These are phyloP conservation scores for Latrodectus geometricus DNA, from an alignment of 1,140 invertebrate species.

Conservation along the genomic window DNA sequence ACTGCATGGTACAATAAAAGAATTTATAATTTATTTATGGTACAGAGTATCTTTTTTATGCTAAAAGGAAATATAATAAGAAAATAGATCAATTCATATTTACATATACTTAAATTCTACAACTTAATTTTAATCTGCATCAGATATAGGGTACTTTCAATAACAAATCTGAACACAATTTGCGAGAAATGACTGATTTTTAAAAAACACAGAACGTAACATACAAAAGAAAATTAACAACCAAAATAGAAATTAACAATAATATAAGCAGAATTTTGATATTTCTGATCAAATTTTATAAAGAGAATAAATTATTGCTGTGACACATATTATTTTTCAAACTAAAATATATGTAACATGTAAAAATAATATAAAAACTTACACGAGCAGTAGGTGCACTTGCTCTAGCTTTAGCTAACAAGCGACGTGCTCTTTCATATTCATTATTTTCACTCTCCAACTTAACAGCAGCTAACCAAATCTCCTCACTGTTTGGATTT, in stretches of 20 bases:
- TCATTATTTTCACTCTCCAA: constrained; percentile 98
- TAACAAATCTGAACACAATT: no score
- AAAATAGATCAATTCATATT: no score
- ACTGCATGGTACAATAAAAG: no score
- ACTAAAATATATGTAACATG: neutral
- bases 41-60: no score
- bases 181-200: no score
- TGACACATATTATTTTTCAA: neutral
- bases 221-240: neutral
- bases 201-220: no score
- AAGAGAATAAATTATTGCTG: neutral
- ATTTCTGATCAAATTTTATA: neutral
- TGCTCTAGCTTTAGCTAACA: constrained; percentile 93
- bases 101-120: no score
- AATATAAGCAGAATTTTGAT: neutral
- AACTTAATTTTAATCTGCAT: no score
- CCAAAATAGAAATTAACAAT: neutral
- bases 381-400: constrained; percentile 90
- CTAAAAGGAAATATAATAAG: no score
- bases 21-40: no score
- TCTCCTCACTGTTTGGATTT: constrained; percentile 99
- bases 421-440: constrained; percentile 90
- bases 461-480: constrained; percentile 99
- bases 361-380: constrained; percentile 39
- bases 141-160: no score